Conservation (phyloP, 2,113 vertebrate species). For the Cranoglanis bouderius region DNA sequence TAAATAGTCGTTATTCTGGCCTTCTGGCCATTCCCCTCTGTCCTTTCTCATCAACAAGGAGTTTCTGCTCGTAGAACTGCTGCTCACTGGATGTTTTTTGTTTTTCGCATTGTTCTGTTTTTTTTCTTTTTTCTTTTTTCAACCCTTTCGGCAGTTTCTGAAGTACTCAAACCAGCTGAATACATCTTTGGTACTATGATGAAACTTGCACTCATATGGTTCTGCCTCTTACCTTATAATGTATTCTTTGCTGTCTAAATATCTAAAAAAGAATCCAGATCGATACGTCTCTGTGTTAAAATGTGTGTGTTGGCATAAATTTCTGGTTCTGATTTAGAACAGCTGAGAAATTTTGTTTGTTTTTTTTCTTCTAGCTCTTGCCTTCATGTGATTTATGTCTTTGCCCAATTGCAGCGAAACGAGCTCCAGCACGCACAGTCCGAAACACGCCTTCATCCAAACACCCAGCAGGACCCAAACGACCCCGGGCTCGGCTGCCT, state of each 20-base stretch:
- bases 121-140: no score
- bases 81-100: not conserved
- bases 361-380: not conserved
- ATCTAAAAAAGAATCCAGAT: not conserved
- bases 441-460: slow-evolving; percentile 31
- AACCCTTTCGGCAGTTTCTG: no score
- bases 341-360: not conserved
- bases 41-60: not conserved
- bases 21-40: no score
- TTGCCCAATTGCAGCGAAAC: slow-evolving; percentile 4
- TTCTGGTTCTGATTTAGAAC: not conserved
- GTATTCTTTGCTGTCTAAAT: not conserved
- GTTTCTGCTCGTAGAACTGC: not conserved
- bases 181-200: no score
- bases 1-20: no score
- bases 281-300: not conserved
- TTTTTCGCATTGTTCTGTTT: no score
- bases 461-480: slow-evolving; percentile 22
- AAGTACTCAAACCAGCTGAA: no score
- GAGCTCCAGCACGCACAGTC: not conserved
- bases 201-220: no score
- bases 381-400: not conserved
- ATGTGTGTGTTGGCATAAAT: not conserved
- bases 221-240: not conserved
- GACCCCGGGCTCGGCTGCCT: not conserved